phyloP scores from a whole-genome alignment of 2,113 vertebrate genomes.

The Neopipo cinnamomea region DNA sequence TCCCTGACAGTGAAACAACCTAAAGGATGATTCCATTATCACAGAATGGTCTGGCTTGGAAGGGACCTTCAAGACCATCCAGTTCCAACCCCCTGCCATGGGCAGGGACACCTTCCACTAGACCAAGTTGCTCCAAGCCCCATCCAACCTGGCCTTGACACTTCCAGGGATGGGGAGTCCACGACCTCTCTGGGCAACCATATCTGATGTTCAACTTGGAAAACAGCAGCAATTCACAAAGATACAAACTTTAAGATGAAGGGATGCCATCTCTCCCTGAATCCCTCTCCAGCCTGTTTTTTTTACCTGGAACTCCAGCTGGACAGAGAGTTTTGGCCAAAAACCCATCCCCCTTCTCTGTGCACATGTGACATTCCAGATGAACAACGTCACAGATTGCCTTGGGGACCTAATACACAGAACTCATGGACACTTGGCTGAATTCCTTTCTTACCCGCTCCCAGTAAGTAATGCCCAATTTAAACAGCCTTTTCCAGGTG shows the following conservation, averaged over 20 bases:
- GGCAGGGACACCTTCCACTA: not conserved
- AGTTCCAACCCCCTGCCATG: not conserved
- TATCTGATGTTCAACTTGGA: not conserved
- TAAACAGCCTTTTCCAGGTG: not conserved
- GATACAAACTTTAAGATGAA: not conserved
- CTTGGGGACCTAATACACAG: not conserved
- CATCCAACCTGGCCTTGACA: not conserved
- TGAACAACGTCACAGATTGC: not conserved
- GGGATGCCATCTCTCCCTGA: not conserved
- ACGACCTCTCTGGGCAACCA: not conserved
- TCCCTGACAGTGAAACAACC: not conserved
- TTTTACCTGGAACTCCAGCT: not conserved
- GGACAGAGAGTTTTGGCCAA: not conserved
- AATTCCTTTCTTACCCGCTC: not conserved
- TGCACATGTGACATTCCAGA: not conserved
- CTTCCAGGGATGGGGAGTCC: not conserved
- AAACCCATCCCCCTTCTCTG: not conserved
- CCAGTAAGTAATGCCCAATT: not conserved
- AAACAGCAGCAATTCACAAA: not conserved
- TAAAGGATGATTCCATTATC: accelerated
- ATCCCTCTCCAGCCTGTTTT: not conserved
- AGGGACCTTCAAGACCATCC: not conserved
- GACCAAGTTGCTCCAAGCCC: not conserved
- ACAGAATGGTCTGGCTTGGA: not conserved
- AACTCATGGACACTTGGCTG: accelerated